These are phyloP conservation scores for Coregonus suidteri DNA, from an alignment of 2,797 vertebrate species.

Conservation along the genomic window DNA sequence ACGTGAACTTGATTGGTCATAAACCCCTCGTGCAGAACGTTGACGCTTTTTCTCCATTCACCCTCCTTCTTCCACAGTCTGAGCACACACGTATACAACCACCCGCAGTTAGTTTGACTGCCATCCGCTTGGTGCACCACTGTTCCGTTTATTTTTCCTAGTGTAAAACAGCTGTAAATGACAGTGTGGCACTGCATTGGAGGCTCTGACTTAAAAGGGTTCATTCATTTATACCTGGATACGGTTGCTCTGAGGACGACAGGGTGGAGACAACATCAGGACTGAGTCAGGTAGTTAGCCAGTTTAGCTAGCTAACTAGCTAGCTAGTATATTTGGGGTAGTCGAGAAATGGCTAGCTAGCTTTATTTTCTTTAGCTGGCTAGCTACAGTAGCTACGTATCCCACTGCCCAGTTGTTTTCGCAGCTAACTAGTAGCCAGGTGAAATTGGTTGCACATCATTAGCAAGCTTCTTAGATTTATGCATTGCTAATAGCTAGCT, in stretches of 20 bases:
- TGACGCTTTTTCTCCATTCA: no score
- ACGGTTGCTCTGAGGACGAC: conserved; percentile 27
- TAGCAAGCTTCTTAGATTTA: background rate
- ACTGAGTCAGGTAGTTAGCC: background rate
- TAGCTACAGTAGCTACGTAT: background rate
- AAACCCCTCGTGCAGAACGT: no score
- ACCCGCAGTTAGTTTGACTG: background rate
- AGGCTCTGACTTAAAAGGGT: conserved; percentile 25
- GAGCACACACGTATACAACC: background rate
- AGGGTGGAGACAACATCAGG: background rate
- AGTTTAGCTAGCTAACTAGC: background rate
- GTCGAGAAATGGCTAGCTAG: background rate
- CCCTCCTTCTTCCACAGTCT: no score
- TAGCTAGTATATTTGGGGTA: background rate
- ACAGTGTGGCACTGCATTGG: conserved; percentile 40
- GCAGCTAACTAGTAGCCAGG: background rate
- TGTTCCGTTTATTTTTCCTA: conserved; percentile 3
- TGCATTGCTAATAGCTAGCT: background rate
- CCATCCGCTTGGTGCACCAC: background rate
- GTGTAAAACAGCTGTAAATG: conserved; percentile 42
- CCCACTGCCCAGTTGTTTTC: background rate
- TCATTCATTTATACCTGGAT: conserved; percentile 29
- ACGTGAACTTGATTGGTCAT: no score
- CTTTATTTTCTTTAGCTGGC: background rate
- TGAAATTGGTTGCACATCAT: background rate